Percentiles rank a stretch among this genome's conserved stretches.
These are phyloP conservation scores for Guaruba guarouba DNA, from an alignment of 2,113 vertebrate species.

Conservation along the genomic window DNA sequence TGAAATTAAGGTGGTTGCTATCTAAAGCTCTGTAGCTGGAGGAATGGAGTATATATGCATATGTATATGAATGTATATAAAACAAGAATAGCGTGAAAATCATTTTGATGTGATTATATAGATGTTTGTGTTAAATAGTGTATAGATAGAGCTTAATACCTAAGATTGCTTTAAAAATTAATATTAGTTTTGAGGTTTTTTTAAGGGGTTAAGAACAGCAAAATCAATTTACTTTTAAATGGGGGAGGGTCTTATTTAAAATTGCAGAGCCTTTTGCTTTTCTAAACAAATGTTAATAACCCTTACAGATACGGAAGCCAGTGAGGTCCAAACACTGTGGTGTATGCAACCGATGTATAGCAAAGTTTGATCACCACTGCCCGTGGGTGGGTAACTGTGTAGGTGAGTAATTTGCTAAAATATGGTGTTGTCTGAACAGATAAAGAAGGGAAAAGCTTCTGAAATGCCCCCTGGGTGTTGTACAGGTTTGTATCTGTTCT, in stretches of 20 bases:
- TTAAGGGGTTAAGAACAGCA: not conserved
- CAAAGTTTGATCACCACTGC: constrained; percentile 98
- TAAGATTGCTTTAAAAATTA: not conserved
- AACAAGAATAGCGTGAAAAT: not conserved
- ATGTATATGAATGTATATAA: not conserved
- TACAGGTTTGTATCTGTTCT: not conserved
- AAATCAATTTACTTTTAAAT: not conserved
- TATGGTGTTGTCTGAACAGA: not conserved
- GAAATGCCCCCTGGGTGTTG: not conserved
- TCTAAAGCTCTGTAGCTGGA: not conserved
- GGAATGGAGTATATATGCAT: not conserved
- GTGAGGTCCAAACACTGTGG: constrained; percentile 98
- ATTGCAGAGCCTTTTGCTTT: not conserved
- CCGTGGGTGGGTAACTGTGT: constrained; percentile 99
- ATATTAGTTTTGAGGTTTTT: not conserved
- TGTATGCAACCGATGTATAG: constrained; percentile 97
- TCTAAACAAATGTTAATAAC: constrained; percentile 2
- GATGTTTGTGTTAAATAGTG: not conserved
- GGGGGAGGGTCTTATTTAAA: not conserved
- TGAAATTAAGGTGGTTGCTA: not conserved
- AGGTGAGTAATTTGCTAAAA: constrained; percentile 79
- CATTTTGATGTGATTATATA: not conserved
- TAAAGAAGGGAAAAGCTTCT: not conserved
- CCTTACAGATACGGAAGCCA: constrained; percentile 92
- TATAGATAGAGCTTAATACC: not conserved